Percentiles rank a stretch among this genome's conserved stretches.
These are phyloP conservation scores for Formica selysi DNA, from an alignment of 1,140 invertebrate species.

Conservation along the genomic window DNA sequence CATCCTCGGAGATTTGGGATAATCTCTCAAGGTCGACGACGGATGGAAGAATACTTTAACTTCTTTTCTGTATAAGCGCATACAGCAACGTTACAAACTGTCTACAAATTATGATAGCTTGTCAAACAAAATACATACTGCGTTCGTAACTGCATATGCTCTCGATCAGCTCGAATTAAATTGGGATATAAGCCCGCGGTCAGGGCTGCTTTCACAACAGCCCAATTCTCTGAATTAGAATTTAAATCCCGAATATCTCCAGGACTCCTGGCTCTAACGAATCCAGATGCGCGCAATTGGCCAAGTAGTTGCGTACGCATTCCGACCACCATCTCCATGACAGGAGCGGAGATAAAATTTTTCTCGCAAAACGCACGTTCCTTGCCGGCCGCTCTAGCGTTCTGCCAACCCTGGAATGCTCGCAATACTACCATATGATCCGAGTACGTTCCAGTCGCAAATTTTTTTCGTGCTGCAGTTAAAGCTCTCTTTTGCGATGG, in stretches of 20 bases:
- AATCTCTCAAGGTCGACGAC: constrained; percentile 89
- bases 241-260: constrained; percentile 92
- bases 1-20: constrained; percentile 80
- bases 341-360: constrained; percentile 92
- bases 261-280: constrained; percentile 92
- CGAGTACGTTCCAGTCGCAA: constrained; percentile 92
- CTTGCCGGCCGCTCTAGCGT: constrained; percentile 89
- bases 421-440: constrained; percentile 96
- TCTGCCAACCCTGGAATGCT: constrained; percentile 94
- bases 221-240: constrained; percentile 95
- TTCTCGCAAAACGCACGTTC: constrained; percentile 92
- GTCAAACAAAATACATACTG: constrained; percentile 84
- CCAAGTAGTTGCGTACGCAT: constrained; percentile 93
- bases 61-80: constrained; percentile 88
- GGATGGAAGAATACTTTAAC: constrained; percentile 92
- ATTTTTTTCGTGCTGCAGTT: constrained; percentile 88
- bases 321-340: constrained; percentile 95
- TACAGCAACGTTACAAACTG: background rate
- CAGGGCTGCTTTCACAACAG: constrained; percentile 96
- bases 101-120: background rate
- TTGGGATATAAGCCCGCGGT: constrained; percentile 96
- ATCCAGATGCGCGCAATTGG: constrained; percentile 94
- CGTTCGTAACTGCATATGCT: constrained; percentile 87
- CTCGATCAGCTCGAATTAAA: constrained; percentile 90
- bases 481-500: constrained; percentile 89